A percentile compares a stretch with the other conserved stretches of the same genome.
Conservation (phyloP, 2,888 invertebrate genomes). For the Eupelmus urozonus region DNA sequence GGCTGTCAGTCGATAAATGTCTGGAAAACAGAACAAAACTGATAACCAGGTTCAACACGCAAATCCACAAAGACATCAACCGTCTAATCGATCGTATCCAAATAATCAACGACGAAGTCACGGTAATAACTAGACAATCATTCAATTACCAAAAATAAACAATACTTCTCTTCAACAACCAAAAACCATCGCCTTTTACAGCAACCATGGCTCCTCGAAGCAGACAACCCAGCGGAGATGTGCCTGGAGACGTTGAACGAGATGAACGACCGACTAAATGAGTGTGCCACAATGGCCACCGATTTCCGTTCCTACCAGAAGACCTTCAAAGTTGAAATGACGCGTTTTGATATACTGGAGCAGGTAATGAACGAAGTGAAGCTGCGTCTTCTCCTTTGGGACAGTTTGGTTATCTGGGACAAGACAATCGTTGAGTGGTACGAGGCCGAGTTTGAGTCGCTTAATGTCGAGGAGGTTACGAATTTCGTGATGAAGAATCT, state of each 20-base stretch:
- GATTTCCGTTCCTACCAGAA: constrained; percentile 90
- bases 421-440: constrained; percentile 84
- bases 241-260: constrained; percentile 83
- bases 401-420: constrained; percentile 87
- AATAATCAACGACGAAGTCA: constrained; percentile 85
- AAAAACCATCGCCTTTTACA: constrained; percentile 71
- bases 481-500: constrained; percentile 82
- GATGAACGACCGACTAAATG: constrained; percentile 82
- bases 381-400: constrained; percentile 89
- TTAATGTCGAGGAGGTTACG: constrained; percentile 87
- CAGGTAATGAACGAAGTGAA: constrained; percentile 89
- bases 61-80: constrained; percentile 88
- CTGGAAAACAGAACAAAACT: constrained; percentile 84
- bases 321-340: constrained; percentile 90
- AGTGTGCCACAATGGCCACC: constrained; percentile 83
- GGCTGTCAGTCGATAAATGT: constrained; percentile 85
- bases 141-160: neutral
- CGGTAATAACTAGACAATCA: constrained; percentile 79
- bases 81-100: constrained; percentile 86
- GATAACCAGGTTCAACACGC: constrained; percentile 84
- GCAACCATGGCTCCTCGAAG: constrained; percentile 87
- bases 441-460: constrained; percentile 80
- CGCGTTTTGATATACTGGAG: constrained; percentile 89
- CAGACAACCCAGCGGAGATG: constrained; percentile 83
- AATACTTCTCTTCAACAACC: neutral